Base-by-base conservation (phyloP, 2,797 vertebrate species). In the Dicrostonyx torquatus region DNA sequence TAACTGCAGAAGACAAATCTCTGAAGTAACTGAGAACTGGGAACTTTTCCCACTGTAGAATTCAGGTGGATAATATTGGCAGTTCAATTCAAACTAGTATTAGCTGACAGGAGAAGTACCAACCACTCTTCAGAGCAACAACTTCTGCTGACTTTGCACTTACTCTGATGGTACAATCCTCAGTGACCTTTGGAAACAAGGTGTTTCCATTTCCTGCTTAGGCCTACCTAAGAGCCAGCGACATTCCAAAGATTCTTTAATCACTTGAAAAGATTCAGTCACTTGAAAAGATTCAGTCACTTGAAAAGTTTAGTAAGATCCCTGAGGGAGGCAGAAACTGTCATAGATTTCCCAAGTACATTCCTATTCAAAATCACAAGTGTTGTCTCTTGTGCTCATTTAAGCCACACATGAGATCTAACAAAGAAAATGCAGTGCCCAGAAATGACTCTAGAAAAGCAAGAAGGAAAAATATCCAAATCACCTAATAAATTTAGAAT, bases 231-330 rank as follows among this genome's bases (percentile, higher is more conserved):
- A 60, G n/a, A 92, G 48, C 37, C 77, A 92, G 45, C 6, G 90
- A 85, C 53, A 89, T 17, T 77, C 55, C 48, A 93, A 92, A 45
- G 78, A 92, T 87, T 94, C 82, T 83, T 93, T 91, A 64, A n/a
- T n/a, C n/a, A n/a, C n/a, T n/a, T n/a, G n/a, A n/a, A n/a, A n/a
- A n/a, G n/a, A n/a, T n/a, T 58, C 3, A 9, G 66, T 85, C 83
- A 73, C 37, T 62, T 78, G 6, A 88, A 84, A 62, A 50, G 55
- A n/a, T n/a, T n/a, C n/a, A n/a, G n/a, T n/a, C n/a, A n/a, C n/a
- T n/a, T 76, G 5, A 84, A 85, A 58, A 40, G 58, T 88, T 29
- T 37, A 15, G 7, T 76, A 55, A 29, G 62, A 92, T 87, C n/a
- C 53, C 72, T 55, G 29, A 45, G n/a, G 40, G 58, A 88, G 43